phyloP scores from a whole-genome alignment of 2,797 vertebrate species.

The Leptatherina wallacei region DNA sequence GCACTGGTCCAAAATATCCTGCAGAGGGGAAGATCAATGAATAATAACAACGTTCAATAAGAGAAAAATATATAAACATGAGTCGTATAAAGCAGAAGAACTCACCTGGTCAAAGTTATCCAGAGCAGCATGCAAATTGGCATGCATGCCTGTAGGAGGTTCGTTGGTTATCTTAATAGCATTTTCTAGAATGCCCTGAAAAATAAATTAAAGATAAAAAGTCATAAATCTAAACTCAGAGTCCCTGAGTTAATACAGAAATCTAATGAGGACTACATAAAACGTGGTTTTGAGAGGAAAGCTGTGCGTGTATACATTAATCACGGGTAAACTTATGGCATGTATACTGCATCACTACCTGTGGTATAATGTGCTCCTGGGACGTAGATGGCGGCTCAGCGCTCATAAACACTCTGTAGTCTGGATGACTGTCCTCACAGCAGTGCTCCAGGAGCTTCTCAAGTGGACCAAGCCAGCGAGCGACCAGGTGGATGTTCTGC shows the following conservation, averaged over 20 bases:
- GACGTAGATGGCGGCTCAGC: constrained; percentile 81
- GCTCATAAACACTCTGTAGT: constrained; percentile 84
- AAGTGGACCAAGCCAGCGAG: constrained; percentile 85
- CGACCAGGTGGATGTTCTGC: constrained; percentile 90
- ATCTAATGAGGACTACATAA: not conserved
- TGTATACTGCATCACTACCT: constrained; percentile 56
- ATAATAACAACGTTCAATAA: not conserved
- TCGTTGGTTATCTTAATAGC: constrained; percentile 89
- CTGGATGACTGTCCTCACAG: constrained; percentile 82
- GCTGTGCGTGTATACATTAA: not conserved
- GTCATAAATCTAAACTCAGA: not conserved
- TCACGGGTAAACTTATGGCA: not conserved
- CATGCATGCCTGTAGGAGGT: constrained; percentile 85
- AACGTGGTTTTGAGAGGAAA: not conserved
- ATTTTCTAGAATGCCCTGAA: constrained; percentile 86
- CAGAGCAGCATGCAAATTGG: constrained; percentile 83
- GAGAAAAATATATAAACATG: not conserved
- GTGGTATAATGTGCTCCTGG: constrained; percentile 85
- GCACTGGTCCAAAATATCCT: constrained; percentile 88
- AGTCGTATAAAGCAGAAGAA: not conserved
- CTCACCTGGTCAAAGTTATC: constrained; percentile 87
- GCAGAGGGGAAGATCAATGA: not conserved
- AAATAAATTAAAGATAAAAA: constrained; percentile 2
- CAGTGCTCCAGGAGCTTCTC: constrained; percentile 85
- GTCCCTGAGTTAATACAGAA: not conserved